Percentiles rank a stretch among this genome's conserved stretches.
Evolutionary conservation across 2,888 invertebrate genomes (phyloP).

Genomic region (Ophonus ardosiacus): DNA sequence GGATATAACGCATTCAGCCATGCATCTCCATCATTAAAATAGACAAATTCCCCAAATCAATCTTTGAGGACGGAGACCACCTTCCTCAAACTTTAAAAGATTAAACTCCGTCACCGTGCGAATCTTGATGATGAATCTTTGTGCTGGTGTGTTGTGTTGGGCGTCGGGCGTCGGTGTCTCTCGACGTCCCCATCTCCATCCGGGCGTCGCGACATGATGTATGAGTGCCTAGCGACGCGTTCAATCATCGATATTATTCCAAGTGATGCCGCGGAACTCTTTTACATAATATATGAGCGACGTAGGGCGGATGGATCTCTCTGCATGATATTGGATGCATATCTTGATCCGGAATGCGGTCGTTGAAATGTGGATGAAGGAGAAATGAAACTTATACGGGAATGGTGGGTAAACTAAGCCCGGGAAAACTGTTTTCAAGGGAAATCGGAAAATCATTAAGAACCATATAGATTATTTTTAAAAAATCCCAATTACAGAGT

Average conservation of each 20-base stretch:
- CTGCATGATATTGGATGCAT: conserved; percentile 49
- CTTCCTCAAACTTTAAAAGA: conserved; percentile 25
- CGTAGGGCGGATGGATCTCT: not conserved
- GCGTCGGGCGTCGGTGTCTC: conserved; percentile 33
- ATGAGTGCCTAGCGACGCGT: conserved; percentile 55
- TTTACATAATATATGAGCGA: conserved; percentile 63
- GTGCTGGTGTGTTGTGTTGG: not conserved
- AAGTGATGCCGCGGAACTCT: conserved; percentile 55
- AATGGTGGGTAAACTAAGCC: not conserved
- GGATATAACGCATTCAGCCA: no score
- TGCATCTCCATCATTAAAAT: no score
- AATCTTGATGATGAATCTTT: conserved; percentile 52
- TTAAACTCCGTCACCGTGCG: conserved; percentile 1
- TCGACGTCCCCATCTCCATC: not conserved
- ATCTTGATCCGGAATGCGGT: conserved; percentile 18
- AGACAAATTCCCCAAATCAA: no score
- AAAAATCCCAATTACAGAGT: no score
- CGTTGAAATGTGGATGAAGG: conserved; percentile 35
- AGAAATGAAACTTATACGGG: not conserved
- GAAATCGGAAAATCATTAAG: not conserved
- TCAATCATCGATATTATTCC: conserved; percentile 63
- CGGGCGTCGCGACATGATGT: conserved; percentile 42
- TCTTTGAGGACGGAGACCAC: no score
- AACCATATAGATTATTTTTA: no score
- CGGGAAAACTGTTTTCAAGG: not conserved